Base-by-base conservation (phyloP, 2,113 vertebrate genomes). In the Protobothrops mucrosquamatus region DNA sequence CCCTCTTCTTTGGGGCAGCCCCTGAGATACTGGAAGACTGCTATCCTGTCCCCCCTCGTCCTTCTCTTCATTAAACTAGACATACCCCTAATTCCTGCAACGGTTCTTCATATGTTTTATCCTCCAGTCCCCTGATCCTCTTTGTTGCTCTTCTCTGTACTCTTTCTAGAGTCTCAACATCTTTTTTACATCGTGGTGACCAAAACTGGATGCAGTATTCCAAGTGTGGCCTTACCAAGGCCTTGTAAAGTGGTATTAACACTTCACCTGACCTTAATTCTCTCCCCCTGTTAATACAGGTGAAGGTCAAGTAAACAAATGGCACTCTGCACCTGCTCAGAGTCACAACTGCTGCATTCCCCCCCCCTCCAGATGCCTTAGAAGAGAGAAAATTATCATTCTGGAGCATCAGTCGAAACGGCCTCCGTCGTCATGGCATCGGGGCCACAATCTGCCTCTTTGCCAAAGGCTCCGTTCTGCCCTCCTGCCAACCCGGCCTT, bases 31-130 rank as follows among this genome's bases (percentile, higher is more conserved):
- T n/a, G 12, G 11, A 64, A 64, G 0, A 2, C 26, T 64, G 61
- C 26, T 14, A 14, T n/a, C 26, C 0, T 14, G 4, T n/a, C 6
- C 4, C 4, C 61, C 61, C 10, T 1, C 12, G 2, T n/a, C 24
- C 61, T 64, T 14, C 26, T n/a, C 14, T 64, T 64, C 4, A 0
- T 10, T n/a, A n/a, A 10, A 64, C 26, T 6, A 4, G 26, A 10
- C 26, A 12, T 0, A 0, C 61, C 61, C 61, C n/a, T n/a, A 59
- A 26, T 9, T 59, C 57, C 8, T 10, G 8, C 11, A 12, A 14
- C 61, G 4, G 24, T 61, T 11, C 59, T 3, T 59, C 7, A 1
- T 1, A 26, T 24, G 57, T 26, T 59, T 59, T 9, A 59, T 23
- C 20, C 56, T 57, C 56, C 56, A 57, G 56, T 0, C 6, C 56